Evolutionary conservation across 1,140 invertebrate genomes (phyloP), one percentile per base, ranked within the genome.

Genomic region (Zaprionus camerounensis): DNA sequence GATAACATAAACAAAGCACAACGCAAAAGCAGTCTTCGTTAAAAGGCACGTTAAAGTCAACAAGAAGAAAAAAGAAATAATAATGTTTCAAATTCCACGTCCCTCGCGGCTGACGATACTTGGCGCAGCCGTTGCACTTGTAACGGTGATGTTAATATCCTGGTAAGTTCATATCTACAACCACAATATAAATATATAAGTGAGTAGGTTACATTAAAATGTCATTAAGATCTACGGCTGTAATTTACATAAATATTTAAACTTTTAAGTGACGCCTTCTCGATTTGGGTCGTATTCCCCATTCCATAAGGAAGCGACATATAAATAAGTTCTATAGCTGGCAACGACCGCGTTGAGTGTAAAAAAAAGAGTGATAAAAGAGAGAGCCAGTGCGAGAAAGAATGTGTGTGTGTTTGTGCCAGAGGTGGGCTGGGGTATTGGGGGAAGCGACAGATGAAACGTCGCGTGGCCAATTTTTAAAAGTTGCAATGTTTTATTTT

Each of bases 401-500:
- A 24, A 6, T n/a, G 31, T 22, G 31, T 57, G 31, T 22, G 28
- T 57, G 12, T 15, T 20, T 59, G 65, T 53, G 26, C 12, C 11
- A 46, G 38, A 51, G 34, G 61, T 15, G 55, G 26, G 56, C 17
- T 11, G 17, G 17, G 31, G 51, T 15, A 24, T 31, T 49, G 59
- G 28, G n/a, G 36, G 28, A 67, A 67, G 64, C 38, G 31, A 49
- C 46, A 11, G 36, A 44, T 15, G 51, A 34, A 57, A 51, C 67
- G 67, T 70, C 67, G 67, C 58, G 72, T 70, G 66, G 58, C 67
- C 59, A 59, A 65, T 67, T 55, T 70, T 72, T 38, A 49, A 81
- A 88, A 87, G 83, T 81, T 87, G 84, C 81, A 83, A 73, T 83
- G 74, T 78, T 83, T 87, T 87, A 87, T 87, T 88, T 87, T 83